Evolutionary conservation across 2,888 invertebrate genomes (phyloP).

Genomic region (Pharmacophagus antenor): DNA sequence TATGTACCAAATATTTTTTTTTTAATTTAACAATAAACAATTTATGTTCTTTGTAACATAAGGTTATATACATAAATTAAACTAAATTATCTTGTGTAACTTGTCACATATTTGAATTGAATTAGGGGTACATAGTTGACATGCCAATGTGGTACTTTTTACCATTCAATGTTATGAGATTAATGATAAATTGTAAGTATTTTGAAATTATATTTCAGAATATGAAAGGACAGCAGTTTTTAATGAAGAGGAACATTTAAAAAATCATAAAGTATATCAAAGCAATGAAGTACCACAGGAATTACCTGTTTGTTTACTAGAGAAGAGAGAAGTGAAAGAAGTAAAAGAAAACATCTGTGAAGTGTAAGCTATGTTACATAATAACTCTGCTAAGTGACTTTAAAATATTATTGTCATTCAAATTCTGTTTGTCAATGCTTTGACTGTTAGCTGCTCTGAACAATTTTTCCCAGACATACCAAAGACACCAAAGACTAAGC

Average conservation of each 20-base stretch:
- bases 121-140: background rate
- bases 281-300: constrained; percentile 43
- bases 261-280: constrained; percentile 42
- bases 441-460: no score
- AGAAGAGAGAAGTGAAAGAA: constrained; percentile 34
- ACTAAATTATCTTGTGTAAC: no score
- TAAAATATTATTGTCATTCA: no score
- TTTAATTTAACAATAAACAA: no score
- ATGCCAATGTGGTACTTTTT: background rate
- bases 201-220: constrained; percentile 42
- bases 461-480: no score
- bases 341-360: constrained; percentile 30
- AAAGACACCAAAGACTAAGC: no score
- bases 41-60: no score
- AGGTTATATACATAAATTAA: no score
- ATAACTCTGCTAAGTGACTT: no score
- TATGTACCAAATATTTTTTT: no score
- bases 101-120: background rate
- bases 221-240: constrained; percentile 50
- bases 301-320: constrained; percentile 39
- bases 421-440: no score
- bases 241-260: constrained; percentile 51
- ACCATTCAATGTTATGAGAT: background rate
- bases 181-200: background rate
- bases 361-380: constrained; percentile 14